A percentile compares a stretch with the other conserved stretches of the same genome.
phyloP scores from a whole-genome alignment of 2,888 invertebrate species.

The Coleophora flavipennella region DNA sequence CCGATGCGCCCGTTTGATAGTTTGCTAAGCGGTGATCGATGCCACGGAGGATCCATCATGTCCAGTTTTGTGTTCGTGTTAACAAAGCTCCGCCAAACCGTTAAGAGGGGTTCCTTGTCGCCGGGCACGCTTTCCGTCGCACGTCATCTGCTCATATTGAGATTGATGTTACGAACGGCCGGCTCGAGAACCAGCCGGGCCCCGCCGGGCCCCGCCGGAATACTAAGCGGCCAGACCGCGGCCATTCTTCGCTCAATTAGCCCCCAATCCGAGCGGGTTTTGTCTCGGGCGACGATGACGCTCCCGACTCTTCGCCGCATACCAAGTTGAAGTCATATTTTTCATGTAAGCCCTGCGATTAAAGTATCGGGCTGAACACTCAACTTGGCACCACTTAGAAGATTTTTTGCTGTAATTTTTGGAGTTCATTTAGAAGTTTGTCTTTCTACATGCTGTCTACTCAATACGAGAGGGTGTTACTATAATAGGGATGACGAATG shows the following conservation, averaged over 20 bases:
- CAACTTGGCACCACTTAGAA: conserved; percentile 13
- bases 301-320: conserved; percentile 49
- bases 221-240: conserved; percentile 53
- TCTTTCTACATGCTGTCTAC: too few species aligned
- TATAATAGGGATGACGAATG: too few species aligned
- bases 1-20: neutral
- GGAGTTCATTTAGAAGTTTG: too few species aligned
- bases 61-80: conserved; percentile 25
- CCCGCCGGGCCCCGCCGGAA: conserved; percentile 38
- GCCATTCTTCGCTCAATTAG: conserved; percentile 66
- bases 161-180: conserved; percentile 62
- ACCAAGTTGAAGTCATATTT: conserved; percentile 62
- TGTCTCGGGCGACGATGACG: conserved; percentile 40
- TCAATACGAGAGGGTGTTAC: too few species aligned
- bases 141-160: conserved; percentile 66
- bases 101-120: conserved; percentile 68
- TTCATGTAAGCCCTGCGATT: conserved; percentile 52
- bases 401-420: neutral
- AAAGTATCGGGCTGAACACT: conserved; percentile 36
- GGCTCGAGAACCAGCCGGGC: conserved; percentile 34
- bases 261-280: conserved; percentile 45
- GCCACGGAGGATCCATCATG: conserved; percentile 47
- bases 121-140: conserved; percentile 48
- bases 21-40: neutral
- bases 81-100: conserved; percentile 34